phyloP scores from a whole-genome alignment of 2,888 invertebrate species.

The Psylliodes chrysocephalus region DNA sequence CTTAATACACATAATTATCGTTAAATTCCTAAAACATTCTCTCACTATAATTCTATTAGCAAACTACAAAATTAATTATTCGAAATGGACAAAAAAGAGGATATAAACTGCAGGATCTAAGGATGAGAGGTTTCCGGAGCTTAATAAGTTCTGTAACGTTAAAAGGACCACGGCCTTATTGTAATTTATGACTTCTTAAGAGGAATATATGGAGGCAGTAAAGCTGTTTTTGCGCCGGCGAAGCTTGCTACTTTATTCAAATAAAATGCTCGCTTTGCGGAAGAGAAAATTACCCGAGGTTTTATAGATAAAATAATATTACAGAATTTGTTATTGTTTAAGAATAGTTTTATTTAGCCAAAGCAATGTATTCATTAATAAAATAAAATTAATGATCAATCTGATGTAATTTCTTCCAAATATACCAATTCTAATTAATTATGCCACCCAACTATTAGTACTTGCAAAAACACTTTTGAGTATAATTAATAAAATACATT shows the following conservation, averaged over 20 bases:
- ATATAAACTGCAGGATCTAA: conserved; percentile 11
- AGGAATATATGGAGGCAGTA: conserved; percentile 46
- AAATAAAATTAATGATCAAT: no score
- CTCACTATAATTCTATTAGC: background rate
- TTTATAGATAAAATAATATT: no score
- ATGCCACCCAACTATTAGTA: no score
- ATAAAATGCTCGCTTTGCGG: conserved; percentile 40
- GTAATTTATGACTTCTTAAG: conserved; percentile 48
- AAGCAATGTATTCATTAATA: no score
- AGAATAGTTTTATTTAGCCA: no score
- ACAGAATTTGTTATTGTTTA: no score
- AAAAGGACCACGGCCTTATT: conserved; percentile 43
- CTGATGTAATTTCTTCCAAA: no score
- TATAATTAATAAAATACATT: no score
- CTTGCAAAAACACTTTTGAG: no score
- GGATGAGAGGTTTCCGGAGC: conserved; percentile 20
- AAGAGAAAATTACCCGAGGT: conserved; percentile 25
- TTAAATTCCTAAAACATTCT: no score
- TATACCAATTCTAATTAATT: no score
- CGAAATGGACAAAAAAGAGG: conserved; percentile 8
- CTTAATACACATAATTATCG: no score
- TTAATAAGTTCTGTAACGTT: conserved; percentile 42
- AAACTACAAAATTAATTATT: conserved; percentile 13
- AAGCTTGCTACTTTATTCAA: conserved; percentile 46
- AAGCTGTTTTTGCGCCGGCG: conserved; percentile 41